Base-by-base conservation (phyloP, 1,140 invertebrate species). In the Doryteuthis pealeii region DNA sequence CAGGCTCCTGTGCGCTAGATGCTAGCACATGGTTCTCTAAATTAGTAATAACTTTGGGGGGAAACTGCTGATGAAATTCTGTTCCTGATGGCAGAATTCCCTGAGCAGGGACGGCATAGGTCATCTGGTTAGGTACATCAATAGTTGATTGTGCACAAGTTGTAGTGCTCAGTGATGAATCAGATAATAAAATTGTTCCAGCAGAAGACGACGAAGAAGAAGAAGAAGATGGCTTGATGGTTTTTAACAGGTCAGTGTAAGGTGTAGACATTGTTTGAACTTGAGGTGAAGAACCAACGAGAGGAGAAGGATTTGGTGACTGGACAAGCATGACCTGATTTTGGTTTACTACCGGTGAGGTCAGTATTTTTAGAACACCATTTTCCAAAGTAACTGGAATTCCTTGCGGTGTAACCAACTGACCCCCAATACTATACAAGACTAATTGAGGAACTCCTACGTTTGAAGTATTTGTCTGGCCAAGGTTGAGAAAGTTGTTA, bases 381-480 rank as follows among this genome's bases (percentile, higher is more conserved):
- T 80, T 77, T 68, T 76, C 75, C 15, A 80, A 74, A 28, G 77
- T 79, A 22, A 82, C 80, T 22, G 80, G 81, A 3, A 82, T 74
- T 33, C 79, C 80, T 58, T 77, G 76, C 12, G 80, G 45, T 2
- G 78, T 81, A 18, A 80, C 73, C 33, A 82, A 66, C 70, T 82
- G 77, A 26, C 81, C 81, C 73, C 77, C 77, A n/a, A 80, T 76
- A 58, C 73, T 79, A 70, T 76, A 80, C 70, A 77, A 40, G 2
- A 77, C 62, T 33, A 77, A 62, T 45, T 75, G 75, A 70, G 74
- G 76, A 1, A 62, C 43, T 22, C 74, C 70, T 33, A 40, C 32
- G 12, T 22, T 22, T 32, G 31, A 18, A 43, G 68, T 10, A 35
- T n/a, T 33, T n/a, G 32, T 70, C 31, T 28, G 54, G 12, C 26